Conservation (phyloP, 2,888 invertebrate species). For the Drosophila conformis region DNA sequence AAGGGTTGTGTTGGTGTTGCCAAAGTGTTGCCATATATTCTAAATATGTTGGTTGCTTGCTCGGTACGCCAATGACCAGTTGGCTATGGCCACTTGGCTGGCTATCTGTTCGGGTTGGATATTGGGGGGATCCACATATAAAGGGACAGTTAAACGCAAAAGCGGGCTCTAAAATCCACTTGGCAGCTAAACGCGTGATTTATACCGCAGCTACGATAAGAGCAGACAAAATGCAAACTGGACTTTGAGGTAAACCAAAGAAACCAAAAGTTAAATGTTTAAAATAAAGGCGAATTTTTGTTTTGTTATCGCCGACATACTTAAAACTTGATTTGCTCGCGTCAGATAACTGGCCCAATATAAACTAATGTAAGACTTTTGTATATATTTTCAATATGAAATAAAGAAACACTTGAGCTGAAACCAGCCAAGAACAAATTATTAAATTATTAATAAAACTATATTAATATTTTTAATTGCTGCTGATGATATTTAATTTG, state of each 20-base stretch:
- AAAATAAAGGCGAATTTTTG: neutral
- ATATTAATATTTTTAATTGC: neutral
- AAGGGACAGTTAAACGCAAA: slow-evolving; percentile 75
- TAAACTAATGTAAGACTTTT: neutral
- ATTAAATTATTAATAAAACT: neutral
- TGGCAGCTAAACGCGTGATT: slow-evolving; percentile 80
- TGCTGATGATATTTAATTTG: neutral
- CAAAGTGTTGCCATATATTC: slow-evolving; percentile 82
- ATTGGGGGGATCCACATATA: slow-evolving; percentile 33
- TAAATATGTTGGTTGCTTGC: slow-evolving; percentile 75
- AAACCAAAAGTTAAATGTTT: neutral
- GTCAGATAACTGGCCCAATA: neutral
- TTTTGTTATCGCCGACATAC: neutral
- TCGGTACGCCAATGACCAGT: slow-evolving; percentile 45
- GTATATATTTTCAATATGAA: neutral
- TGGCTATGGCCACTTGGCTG: slow-evolving; percentile 35
- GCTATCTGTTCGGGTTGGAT: neutral
- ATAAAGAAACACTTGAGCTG: neutral
- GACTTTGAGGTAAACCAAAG: slow-evolving; percentile 7
- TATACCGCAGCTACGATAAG: slow-evolving; percentile 74
- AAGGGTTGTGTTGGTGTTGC: slow-evolving; percentile 76
- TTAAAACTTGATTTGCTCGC: neutral
- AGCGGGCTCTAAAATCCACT: slow-evolving; percentile 69
- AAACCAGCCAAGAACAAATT: neutral
- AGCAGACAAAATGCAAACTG: slow-evolving; percentile 39